phyloP scores from a whole-genome alignment of 2,113 vertebrate species.

The Spea bombifrons region DNA sequence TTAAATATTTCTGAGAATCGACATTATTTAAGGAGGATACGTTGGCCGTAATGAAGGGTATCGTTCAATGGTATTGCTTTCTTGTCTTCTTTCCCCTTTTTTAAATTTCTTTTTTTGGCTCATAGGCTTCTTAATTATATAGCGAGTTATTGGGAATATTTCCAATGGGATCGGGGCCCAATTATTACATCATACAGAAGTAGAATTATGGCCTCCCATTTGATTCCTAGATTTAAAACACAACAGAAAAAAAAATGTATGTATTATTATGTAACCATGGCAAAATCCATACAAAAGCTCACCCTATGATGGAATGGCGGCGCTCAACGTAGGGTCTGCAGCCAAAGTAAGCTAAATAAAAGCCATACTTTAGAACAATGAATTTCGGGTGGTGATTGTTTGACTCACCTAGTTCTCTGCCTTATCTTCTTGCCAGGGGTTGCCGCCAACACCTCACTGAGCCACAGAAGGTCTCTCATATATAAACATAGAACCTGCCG shows the following conservation, averaged over 20 bases:
- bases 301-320: background rate
- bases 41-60: too few relatives aligned
- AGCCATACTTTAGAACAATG: too few relatives aligned
- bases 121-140: background rate
- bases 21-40: too few relatives aligned
- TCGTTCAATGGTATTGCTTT: background rate
- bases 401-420: too few relatives aligned
- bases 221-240: background rate
- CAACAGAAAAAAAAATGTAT: background rate
- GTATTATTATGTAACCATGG: background rate
- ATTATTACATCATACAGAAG: background rate
- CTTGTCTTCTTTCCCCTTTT: background rate
- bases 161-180: background rate
- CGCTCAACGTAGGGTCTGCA: background rate
- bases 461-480: too few relatives aligned
- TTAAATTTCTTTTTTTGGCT: background rate
- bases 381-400: too few relatives aligned
- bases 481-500: too few relatives aligned
- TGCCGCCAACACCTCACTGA: too few relatives aligned
- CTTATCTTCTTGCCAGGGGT: too few relatives aligned
- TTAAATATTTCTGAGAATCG: too few relatives aligned
- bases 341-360: background rate
- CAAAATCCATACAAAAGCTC: background rate
- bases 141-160: background rate
- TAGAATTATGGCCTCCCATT: background rate